Base-by-base conservation (phyloP, 2,113 vertebrate species). In the Herpetotheres cachinnans region DNA sequence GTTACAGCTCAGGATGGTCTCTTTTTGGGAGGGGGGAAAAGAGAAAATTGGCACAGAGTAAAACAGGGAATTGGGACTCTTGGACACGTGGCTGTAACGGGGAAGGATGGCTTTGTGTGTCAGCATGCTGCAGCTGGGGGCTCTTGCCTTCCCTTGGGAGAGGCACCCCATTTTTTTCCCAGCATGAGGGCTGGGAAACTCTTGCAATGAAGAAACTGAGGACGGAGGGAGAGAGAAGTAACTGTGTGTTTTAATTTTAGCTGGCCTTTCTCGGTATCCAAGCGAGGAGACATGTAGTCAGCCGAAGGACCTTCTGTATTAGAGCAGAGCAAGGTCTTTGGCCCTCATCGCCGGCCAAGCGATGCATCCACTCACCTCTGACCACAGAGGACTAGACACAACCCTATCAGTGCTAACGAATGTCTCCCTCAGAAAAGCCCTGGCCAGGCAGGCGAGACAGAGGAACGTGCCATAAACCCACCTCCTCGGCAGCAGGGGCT, bases 401-500 rank as follows among this genome's bases (percentile, higher is more conserved):
- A 36, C 40, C 67, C 49, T n/a, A 16, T 70, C 71, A 70, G 56
- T 0, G 5, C 79, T 74, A 80, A 85, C 0, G 1, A 59, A 73
- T 4, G 13, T 56, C 65, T 93, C 42, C 26, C 54, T 79, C 38
- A 7, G 86, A 78, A 79, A 56, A 82, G 20, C 66, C 65, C 72
- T 63, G 84, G 32, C 67, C 58, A 83, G 49, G n/a, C 67, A 72
- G 90, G 38, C 0, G 5, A 78, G 88, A 86, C 2, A 0, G 52
- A 47, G 40, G 24, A 66, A 61, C 0, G 1, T 85, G 69, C 72
- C 10, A 5, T 83, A 82, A 72, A 88, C 66, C 25, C 44, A 54
- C 56, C 58, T 92, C 30, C 66, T 61, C 0, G 0, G 63, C 3
- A 1, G 54, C 3, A 2, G 2, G 2, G 36, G 34, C 42, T 78